Evolutionary conservation across 2,113 vertebrate species (phyloP).

Genomic region (Melanotaenia duboulayi): DNA sequence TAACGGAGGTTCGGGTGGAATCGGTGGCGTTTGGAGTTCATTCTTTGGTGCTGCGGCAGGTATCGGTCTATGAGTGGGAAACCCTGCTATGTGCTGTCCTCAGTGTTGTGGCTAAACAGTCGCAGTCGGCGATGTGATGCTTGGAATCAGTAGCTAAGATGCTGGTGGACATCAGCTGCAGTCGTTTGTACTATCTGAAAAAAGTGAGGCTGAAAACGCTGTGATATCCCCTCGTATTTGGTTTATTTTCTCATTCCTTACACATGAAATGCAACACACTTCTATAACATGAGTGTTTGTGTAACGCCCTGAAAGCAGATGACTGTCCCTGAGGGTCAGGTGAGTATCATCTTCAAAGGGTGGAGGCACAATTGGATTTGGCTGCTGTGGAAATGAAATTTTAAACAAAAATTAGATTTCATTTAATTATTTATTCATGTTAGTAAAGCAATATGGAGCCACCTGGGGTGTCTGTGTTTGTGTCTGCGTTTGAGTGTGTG

Average conservation of each 20-base stretch:
- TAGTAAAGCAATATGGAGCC: slow-evolving; percentile 58
- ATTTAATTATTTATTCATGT: slow-evolving; percentile 84
- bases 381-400: slow-evolving; percentile 76
- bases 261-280: slow-evolving; percentile 10
- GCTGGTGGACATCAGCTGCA: no score
- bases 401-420: slow-evolving; percentile 75
- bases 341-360: slow-evolving; percentile 60
- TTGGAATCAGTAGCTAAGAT: no score
- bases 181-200: no score
- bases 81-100: no score
- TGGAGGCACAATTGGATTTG: slow-evolving; percentile 72
- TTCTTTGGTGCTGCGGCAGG: no score
- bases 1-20: no score
- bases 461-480: slow-evolving; percentile 58
- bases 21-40: no score
- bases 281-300: slow-evolving; percentile 40
- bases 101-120: no score
- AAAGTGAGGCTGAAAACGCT: no score
- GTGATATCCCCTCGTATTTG: no score
- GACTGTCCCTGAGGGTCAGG: slow-evolving; percentile 75
- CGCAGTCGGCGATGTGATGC: no score
- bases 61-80: no score
- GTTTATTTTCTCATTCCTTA: background rate
- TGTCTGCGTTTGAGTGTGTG: slow-evolving; percentile 26
- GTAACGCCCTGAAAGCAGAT: slow-evolving; percentile 46